phyloP scores from a whole-genome alignment of 2,797 vertebrate genomes.

The Thunnus albacares region DNA sequence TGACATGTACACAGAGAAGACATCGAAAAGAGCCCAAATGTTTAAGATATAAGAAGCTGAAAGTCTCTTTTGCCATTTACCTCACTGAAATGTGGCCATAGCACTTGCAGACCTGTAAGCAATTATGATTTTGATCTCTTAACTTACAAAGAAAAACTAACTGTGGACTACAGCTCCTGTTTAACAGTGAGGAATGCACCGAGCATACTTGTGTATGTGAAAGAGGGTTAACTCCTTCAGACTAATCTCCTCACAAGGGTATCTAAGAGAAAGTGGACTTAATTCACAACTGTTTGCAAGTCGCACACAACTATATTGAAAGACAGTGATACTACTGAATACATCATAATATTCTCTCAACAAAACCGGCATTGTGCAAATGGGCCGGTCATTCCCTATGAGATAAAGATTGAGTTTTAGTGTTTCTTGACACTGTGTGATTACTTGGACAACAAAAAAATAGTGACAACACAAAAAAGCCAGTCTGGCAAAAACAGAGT shows the following conservation, averaged over 20 bases:
- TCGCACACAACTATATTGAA: not conserved
- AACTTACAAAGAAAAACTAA: slow-evolving; percentile 10
- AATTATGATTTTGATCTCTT: not conserved
- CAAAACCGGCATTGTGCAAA: not conserved
- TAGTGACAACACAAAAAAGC: not conserved
- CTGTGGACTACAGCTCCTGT: slow-evolving; percentile 15
- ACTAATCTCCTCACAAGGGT: slow-evolving; percentile 38
- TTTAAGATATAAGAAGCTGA: slow-evolving; percentile 9
- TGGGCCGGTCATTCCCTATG: not conserved
- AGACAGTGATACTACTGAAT: not conserved
- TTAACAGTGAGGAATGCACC: slow-evolving; percentile 9
- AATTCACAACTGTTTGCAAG: slow-evolving; percentile 13
- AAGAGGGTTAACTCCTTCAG: slow-evolving; percentile 14
- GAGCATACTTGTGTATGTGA: slow-evolving; percentile 5
- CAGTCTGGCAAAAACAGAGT: not conserved
- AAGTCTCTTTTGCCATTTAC: not conserved
- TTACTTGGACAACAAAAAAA: not conserved
- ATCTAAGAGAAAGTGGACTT: slow-evolving; percentile 32
- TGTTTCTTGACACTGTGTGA: not conserved
- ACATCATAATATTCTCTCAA: not conserved
- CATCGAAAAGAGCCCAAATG: slow-evolving; percentile 14
- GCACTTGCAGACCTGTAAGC: not conserved
- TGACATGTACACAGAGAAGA: slow-evolving; percentile 30
- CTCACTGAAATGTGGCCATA: not conserved
- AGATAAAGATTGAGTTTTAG: too few species aligned